Conservation (phyloP, 2,113 vertebrate species). For the Ia io region DNA sequence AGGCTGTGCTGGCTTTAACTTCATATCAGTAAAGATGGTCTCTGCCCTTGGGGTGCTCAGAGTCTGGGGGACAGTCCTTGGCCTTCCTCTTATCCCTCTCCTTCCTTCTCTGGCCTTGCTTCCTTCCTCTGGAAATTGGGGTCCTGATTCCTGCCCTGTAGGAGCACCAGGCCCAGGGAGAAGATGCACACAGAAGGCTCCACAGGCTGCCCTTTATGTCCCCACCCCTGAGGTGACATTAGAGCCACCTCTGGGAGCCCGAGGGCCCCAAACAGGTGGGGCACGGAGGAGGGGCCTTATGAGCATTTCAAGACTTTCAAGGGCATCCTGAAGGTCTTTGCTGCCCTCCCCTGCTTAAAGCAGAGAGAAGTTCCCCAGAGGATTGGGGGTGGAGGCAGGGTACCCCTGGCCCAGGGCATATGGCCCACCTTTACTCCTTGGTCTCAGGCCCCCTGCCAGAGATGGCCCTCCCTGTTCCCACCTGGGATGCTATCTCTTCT, state of each 20-base stretch:
- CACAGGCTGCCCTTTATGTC: background rate
- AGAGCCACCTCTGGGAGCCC: background rate
- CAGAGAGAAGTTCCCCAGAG: background rate
- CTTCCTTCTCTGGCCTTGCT: too few relatives aligned
- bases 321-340: background rate
- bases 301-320: fast-evolving
- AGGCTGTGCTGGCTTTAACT: background rate
- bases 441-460: too few relatives aligned
- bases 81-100: background rate
- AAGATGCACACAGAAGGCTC: background rate
- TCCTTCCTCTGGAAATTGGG: background rate
- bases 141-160: background rate
- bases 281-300: fast-evolving
- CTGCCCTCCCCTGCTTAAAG: background rate
- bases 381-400: background rate
- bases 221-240: fast-evolving
- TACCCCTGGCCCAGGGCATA: background rate
- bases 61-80: background rate
- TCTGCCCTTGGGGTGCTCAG: background rate
- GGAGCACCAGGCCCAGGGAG: background rate
- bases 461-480: background rate
- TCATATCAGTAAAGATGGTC: too few relatives aligned
- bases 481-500: background rate
- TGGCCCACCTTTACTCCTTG: fast-evolving
- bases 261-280: too few relatives aligned